phyloP scores from a whole-genome alignment of 1,140 invertebrate species.

The Delia radicum region DNA sequence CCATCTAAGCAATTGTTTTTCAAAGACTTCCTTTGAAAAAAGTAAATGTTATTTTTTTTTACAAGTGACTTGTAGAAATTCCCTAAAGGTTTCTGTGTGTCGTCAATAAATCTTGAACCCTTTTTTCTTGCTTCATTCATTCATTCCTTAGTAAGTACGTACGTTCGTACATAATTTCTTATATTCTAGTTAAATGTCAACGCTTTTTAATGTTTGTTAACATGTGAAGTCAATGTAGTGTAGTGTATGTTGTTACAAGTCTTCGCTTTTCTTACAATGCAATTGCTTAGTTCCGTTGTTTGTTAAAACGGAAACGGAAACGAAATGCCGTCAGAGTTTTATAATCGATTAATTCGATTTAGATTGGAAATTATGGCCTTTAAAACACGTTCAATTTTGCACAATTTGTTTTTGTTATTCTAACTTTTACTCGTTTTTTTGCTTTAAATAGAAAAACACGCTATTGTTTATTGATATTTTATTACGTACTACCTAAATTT shows the following conservation, averaged over 20 bases:
- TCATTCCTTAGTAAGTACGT: too few species aligned
- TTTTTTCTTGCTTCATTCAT: constrained; percentile 29
- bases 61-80: not conserved
- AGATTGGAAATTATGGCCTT: constrained; percentile 52
- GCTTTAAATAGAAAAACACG: not conserved
- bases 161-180: too few species aligned
- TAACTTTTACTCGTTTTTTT: not conserved
- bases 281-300: constrained; percentile 13
- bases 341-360: constrained; percentile 56
- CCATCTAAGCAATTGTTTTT: not conserved
- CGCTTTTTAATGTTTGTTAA: not conserved
- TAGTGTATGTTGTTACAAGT: not conserved
- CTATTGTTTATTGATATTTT: constrained; percentile 33
- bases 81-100: constrained; percentile 27
- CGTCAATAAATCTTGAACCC: constrained; percentile 56
- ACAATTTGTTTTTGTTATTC: not conserved
- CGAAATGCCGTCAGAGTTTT: constrained; percentile 51
- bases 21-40: not conserved
- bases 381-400: constrained; percentile 19
- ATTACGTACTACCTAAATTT: constrained; percentile 12
- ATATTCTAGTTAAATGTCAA: not conserved
- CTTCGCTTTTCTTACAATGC: not conserved
- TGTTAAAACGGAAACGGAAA: constrained; percentile 53
- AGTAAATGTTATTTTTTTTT: not conserved
- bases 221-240: not conserved